Evolutionary conservation across 2,113 vertebrate species (phyloP).

Genomic region (Ochotona curzoniae): DNA sequence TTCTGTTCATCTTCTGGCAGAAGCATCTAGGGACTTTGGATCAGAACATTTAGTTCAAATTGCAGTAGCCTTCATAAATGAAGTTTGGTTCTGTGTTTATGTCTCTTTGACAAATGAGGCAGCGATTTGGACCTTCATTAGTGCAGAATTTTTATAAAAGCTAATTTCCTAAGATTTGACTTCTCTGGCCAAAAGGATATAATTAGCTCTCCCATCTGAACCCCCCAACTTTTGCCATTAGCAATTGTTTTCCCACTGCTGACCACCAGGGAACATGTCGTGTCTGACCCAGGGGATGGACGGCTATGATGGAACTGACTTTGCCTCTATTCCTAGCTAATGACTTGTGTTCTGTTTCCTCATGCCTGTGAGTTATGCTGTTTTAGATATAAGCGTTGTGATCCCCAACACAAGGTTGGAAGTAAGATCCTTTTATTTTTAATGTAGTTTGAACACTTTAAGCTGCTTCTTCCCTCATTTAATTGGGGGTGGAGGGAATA

Average conservation of each 20-base stretch:
- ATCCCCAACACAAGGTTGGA: constrained; percentile 61
- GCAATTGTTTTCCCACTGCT: constrained; percentile 73
- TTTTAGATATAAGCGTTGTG: constrained; percentile 55
- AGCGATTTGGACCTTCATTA: constrained; percentile 38
- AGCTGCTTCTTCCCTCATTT: not conserved
- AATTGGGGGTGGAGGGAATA: not conserved
- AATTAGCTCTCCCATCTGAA: not conserved
- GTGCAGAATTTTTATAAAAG: not conserved
- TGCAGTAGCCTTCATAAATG: not conserved
- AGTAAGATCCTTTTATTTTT: constrained; percentile 25
- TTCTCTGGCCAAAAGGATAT: constrained; percentile 26
- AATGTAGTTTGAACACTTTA: constrained; percentile 29
- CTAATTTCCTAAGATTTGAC: not conserved
- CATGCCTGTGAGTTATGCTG: constrained; percentile 57
- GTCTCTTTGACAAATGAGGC: not conserved
- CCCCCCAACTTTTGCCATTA: not conserved
- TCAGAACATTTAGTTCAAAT: not conserved
- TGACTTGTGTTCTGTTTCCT: constrained; percentile 74
- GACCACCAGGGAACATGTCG: constrained; percentile 76
- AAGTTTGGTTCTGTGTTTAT: constrained; percentile 28
- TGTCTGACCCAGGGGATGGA: constrained; percentile 62
- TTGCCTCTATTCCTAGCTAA: constrained; percentile 79
- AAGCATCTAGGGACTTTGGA: not conserved
- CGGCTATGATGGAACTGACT: constrained; percentile 73
- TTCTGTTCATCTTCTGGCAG: not conserved